Base-by-base conservation (phyloP, 2,888 invertebrate genomes). In the Cephus runcator region DNA sequence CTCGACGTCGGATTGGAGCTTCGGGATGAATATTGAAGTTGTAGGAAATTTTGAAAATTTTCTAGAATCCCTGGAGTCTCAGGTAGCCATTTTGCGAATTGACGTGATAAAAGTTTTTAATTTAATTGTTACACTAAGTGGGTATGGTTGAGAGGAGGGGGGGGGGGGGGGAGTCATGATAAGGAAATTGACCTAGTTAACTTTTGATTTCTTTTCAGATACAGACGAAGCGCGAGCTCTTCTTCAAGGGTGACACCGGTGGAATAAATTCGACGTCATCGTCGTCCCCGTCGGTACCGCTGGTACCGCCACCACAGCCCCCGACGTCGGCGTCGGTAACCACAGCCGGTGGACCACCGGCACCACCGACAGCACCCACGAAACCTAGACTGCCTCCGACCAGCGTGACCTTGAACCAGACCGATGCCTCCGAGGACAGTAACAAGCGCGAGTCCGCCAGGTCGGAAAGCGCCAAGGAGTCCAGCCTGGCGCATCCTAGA, bases 191-290 rank as follows among this genome's bases (percentile, higher is more conserved):
- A 56, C n/a, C 4, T 11, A n/a, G n/a, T 30, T 4, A 76, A 68
- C 56, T 77, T 80, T 81, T 77, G 79, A 79, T 78, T 82, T 84
- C 84, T 84, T 93, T 93, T 31, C 93, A 96, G 95, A 94, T 96
- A 92, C 96, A 96, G 93, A 95, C 95, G 91, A 97, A 97, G 93
- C 94, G 97, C 87, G 97, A 97, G 93, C 94, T 96, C 93, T 97
- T 97, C 93, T 97, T 97, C 93, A 96, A 96, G 92, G 88, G 90
- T 33, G 90, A 90, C 76, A 80, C 84, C 79, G 79, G 73, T 35
- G 76, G 76, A 73, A 73, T 79, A 56, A 73, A 94, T 82, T 94
- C 94, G 84, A 92, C 93, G 73, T 75, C 78, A 31, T 73, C 94
- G 82, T 94, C 94, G 84, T 92, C 93, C 69, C 81, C 80, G 75